These are phyloP conservation scores for Volucella inanis DNA, from an alignment of 2,888 invertebrate species.

Conservation along the genomic window DNA sequence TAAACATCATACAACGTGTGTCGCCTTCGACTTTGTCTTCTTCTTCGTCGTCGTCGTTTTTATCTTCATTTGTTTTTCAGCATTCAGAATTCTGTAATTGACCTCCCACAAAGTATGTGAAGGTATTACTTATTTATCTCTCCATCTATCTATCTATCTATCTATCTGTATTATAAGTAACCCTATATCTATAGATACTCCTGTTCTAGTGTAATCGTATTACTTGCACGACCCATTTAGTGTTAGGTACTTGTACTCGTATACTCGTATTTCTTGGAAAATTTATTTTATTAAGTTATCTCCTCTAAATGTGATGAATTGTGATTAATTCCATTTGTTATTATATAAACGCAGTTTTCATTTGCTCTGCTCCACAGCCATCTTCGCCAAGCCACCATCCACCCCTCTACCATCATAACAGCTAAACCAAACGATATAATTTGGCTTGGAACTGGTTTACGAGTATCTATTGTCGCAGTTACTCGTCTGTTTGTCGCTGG, in stretches of 20 bases:
- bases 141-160: conserved; percentile 1
- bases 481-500: conserved; percentile 13
- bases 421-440: too few relatives aligned
- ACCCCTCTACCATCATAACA: neutral
- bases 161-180: conserved; percentile 22
- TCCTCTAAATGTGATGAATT: conserved; percentile 59
- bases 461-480: neutral
- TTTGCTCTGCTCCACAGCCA: neutral
- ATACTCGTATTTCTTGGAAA: conserved; percentile 3
- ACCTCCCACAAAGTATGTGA: conserved; percentile 56
- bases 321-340: conserved; percentile 58
- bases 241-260: too few relatives aligned
- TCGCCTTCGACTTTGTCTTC: conserved; percentile 2
- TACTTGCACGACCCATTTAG: neutral
- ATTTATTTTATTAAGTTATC: conserved; percentile 63
- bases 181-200: neutral
- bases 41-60: conserved; percentile 9
- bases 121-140: conserved; percentile 52
- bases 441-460: neutral
- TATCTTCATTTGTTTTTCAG: conserved; percentile 33
- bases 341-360: conserved; percentile 59
- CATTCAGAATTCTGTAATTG: conserved; percentile 40
- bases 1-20: conserved; percentile 17
- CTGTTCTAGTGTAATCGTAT: neutral
- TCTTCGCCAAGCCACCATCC: conserved; percentile 14